phyloP scores from a whole-genome alignment of 2,113 vertebrate species.

The Erythrolamprus reginae region DNA sequence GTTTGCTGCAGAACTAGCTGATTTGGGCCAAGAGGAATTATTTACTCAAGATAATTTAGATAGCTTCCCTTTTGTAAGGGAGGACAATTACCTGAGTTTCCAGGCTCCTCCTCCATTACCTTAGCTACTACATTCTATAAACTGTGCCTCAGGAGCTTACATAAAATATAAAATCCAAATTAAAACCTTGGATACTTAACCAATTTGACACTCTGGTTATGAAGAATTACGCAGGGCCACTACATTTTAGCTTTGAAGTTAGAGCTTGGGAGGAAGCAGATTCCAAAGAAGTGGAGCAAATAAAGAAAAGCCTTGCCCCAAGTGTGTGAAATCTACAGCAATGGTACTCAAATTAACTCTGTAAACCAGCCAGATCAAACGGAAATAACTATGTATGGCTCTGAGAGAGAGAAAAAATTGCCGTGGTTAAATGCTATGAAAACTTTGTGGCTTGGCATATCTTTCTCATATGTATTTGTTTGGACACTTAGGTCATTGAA shows the following conservation, averaged over 20 bases:
- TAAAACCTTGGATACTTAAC: not conserved
- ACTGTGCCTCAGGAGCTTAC: not conserved
- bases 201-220: not conserved
- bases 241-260: not conserved
- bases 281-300: not conserved
- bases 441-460: not conserved
- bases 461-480: not conserved
- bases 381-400: not conserved
- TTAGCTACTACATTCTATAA: not conserved
- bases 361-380: not conserved
- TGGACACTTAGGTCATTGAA: not conserved
- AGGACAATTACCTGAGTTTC: not conserved
- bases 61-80: not conserved
- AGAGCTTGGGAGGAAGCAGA: not conserved
- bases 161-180: not conserved
- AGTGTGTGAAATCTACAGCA: not conserved
- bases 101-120: not conserved
- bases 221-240: not conserved
- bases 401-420: not conserved
- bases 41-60: not conserved
- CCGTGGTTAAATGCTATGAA: not conserved
- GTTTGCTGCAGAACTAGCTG: not conserved
- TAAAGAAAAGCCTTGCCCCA: not conserved
- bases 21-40: not conserved
- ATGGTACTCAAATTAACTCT: not conserved